Evolutionary conservation across 2,888 invertebrate species (phyloP), one percentile per base, ranked within the genome.

Genomic region (Hirudinaria manillensis): DNA sequence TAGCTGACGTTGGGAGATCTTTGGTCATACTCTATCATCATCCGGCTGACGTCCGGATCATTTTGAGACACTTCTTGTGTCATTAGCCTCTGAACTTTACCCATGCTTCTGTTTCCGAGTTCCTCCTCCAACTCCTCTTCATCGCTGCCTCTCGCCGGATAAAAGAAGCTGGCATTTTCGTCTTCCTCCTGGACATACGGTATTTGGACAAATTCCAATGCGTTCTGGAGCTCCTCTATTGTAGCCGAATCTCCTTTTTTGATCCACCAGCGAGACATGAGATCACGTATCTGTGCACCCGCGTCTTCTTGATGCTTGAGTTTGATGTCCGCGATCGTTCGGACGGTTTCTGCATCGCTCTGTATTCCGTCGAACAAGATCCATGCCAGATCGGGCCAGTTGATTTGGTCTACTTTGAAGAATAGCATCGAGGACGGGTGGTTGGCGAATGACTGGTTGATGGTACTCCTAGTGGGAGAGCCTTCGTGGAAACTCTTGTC

Each of bases 221-320:
- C 79, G 19, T 70, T 74, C 34, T 77, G 76, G 0, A 80, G 77
- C 34, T 79, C 79, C 67, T 80, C 79, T 4, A 80, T 76, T 2
- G 80, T 80, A 21, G 80, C 80, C 4, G 55, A 67, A 27, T 75
- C 38, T 6, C 79, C 78, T 70, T 78, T 79, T 70, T 77, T 77
- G 29, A 74, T 78, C 80, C 80, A 80, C 80, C 80, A 80, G 4
- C 80, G 76, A 36, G 76, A 72, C 79, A 80, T 80, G 77, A 80
- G 45, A 55, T 80, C 79, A 24, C 78, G 76, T 36, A 80, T 79
- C 70, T 80, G 79, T 19, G 76, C 76, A 13, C 74, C 78, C 21
- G 78, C 71, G 13, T 78, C 70, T 3, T 70, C 74, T 2, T 77
- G 79, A 61, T 78, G 68, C 72, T 79, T 80, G n/a, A 78, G 70